A percentile compares a stretch with the other conserved stretches of the same genome.
Evolutionary conservation across 2,113 vertebrate species (phyloP).

Genomic region (Mesitornis unicolor): DNA sequence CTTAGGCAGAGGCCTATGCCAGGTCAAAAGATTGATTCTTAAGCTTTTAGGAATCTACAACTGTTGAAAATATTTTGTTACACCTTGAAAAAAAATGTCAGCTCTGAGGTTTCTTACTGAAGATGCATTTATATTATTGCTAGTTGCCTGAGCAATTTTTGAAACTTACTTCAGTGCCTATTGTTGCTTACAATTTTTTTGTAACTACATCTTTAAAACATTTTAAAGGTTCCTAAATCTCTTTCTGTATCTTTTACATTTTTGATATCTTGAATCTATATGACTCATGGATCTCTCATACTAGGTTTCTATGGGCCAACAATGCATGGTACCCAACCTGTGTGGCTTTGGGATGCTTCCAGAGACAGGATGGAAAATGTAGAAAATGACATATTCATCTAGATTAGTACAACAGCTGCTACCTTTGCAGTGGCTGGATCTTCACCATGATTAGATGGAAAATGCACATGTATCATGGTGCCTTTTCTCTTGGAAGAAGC

Average conservation of each 20-base stretch:
- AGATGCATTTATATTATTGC: neutral
- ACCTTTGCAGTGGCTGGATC: neutral
- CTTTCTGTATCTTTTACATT: neutral
- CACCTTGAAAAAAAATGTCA: neutral
- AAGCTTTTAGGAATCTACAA: neutral
- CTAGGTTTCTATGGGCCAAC: neutral
- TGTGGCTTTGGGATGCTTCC: neutral
- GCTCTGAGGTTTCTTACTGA: neutral
- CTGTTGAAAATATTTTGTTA: neutral
- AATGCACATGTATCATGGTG: neutral
- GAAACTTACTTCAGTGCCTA: neutral
- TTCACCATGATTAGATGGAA: neutral
- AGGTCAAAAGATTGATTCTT: neutral
- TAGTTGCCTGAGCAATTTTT: neutral
- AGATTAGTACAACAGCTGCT: neutral
- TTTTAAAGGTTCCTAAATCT: neutral
- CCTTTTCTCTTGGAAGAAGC: neutral
- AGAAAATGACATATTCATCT: neutral
- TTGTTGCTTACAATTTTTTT: neutral
- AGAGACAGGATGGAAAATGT: neutral
- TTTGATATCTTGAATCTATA: neutral
- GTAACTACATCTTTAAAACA: neutral
- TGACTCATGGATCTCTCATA: neutral
- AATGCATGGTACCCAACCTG: neutral
- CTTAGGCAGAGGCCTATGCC: neutral